Conservation (phyloP, 1,140 invertebrate species). For the Reticulitermes speratus region DNA sequence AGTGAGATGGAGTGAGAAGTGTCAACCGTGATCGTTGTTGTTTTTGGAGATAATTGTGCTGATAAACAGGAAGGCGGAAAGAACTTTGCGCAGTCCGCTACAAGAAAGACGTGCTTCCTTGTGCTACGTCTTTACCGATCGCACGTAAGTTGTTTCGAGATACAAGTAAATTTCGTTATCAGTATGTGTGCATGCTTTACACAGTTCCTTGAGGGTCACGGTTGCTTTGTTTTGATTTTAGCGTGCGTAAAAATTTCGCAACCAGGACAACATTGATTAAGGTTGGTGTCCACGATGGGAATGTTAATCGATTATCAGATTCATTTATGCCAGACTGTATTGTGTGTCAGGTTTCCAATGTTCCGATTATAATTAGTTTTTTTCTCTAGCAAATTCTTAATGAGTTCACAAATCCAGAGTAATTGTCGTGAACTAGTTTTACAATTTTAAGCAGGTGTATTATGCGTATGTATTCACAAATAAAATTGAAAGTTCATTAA, state of each 20-base stretch:
- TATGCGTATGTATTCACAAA: too few species aligned
- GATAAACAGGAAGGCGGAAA: not conserved
- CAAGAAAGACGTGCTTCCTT: not conserved
- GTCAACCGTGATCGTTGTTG: not conserved
- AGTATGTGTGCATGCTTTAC: not conserved
- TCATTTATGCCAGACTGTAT: too few species aligned
- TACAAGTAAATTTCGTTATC: not conserved
- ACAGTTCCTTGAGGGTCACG: not conserved
- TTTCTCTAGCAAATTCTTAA: too few species aligned
- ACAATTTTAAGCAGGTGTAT: too few species aligned
- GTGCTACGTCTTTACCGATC: not conserved
- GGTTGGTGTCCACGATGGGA: too few species aligned
- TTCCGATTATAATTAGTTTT: too few species aligned
- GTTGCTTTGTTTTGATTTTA: not conserved
- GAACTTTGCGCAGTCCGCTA: not conserved
- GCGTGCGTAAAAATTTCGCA: not conserved
- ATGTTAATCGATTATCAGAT: too few species aligned
- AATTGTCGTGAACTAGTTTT: too few species aligned
- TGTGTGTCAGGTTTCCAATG: too few species aligned
- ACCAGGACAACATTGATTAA: not conserved
- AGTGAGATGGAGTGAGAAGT: slow-evolving; percentile 7
- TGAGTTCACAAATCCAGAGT: too few species aligned
- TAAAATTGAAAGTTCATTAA: too few species aligned
- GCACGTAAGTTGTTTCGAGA: not conserved
- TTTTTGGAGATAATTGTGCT: not conserved